Conservation (phyloP, 2,113 vertebrate species). For the Monarcha castaneiventris region DNA sequence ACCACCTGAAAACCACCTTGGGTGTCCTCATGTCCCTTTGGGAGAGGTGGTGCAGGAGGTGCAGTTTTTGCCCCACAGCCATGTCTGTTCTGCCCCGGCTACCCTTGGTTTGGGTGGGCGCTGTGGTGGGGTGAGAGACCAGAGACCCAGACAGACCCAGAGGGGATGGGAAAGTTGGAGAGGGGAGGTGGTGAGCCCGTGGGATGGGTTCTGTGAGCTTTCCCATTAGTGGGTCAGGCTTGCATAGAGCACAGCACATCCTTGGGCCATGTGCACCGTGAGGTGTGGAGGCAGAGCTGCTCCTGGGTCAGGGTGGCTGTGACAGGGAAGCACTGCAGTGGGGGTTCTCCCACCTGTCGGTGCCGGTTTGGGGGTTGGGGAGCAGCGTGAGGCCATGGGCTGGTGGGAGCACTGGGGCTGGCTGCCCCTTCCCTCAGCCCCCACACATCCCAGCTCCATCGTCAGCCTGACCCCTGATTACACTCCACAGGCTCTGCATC, state of each 20-base stretch:
- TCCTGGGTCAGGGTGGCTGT: fast-evolving
- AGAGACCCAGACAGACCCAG: neutral
- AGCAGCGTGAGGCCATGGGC: fast-evolving
- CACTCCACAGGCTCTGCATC: slow-evolving; percentile 44
- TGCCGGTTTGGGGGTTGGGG: neutral
- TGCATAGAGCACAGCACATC: fast-evolving
- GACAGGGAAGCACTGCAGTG: fast-evolving
- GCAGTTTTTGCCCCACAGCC: neutral
- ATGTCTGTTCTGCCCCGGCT: fast-evolving
- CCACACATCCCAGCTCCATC: neutral
- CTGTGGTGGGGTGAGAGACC: neutral
- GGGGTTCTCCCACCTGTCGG: fast-evolving
- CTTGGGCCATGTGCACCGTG: fast-evolving
- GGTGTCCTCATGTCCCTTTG: neutral
- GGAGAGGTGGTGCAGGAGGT: neutral
- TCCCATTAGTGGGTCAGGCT: fast-evolving
- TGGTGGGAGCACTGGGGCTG: neutral
- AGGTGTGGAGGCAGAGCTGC: fast-evolving
- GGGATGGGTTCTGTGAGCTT: neutral
- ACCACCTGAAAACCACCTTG: neutral
- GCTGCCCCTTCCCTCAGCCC: neutral
- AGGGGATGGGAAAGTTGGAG: neutral
- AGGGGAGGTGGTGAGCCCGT: fast-evolving
- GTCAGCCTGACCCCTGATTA: slow-evolving; percentile 61
- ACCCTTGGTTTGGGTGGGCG: neutral